phyloP scores from a whole-genome alignment of 2,113 vertebrate species.

The Hippolais icterina region DNA sequence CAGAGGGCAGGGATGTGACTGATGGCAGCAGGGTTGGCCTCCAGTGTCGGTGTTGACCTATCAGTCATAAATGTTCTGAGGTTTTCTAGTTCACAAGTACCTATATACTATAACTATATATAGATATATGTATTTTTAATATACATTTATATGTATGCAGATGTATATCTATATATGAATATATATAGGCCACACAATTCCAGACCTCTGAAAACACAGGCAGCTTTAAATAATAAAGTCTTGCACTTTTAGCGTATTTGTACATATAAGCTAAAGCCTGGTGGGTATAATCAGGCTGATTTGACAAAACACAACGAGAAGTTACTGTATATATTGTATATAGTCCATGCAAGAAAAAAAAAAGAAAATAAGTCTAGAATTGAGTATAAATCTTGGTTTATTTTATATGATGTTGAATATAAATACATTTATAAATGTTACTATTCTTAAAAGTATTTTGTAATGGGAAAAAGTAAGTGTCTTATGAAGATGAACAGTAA shows the following conservation, averaged over 20 bases:
- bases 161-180: not conserved
- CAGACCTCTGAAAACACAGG: slow-evolving; percentile 65
- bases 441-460: slow-evolving; percentile 70
- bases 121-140: not conserved
- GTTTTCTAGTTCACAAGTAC: not conserved
- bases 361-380: not conserved
- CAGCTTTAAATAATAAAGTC: slow-evolving; percentile 68
- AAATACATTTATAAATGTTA: slow-evolving; percentile 70
- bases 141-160: not conserved
- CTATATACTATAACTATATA: not conserved
- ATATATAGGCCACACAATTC: slow-evolving; percentile 39
- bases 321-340: slow-evolving; percentile 62
- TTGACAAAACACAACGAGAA: slow-evolving; percentile 42
- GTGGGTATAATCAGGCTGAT: slow-evolving; percentile 23
- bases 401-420: slow-evolving; percentile 74
- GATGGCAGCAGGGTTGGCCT: not conserved
- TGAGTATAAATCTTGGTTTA: slow-evolving; percentile 61
- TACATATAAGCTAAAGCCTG: slow-evolving; percentile 71
- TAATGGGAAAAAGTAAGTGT: slow-evolving; percentile 66
- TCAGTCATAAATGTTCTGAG: not conserved
- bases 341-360: not conserved
- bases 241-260: slow-evolving; percentile 74
- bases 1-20: not conserved
- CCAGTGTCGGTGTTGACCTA: rapidly evolving
- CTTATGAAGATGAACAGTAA: slow-evolving; percentile 59